These are phyloP conservation scores for Anaspis maculata DNA, from an alignment of 2,888 invertebrate species.

Conservation along the genomic window DNA sequence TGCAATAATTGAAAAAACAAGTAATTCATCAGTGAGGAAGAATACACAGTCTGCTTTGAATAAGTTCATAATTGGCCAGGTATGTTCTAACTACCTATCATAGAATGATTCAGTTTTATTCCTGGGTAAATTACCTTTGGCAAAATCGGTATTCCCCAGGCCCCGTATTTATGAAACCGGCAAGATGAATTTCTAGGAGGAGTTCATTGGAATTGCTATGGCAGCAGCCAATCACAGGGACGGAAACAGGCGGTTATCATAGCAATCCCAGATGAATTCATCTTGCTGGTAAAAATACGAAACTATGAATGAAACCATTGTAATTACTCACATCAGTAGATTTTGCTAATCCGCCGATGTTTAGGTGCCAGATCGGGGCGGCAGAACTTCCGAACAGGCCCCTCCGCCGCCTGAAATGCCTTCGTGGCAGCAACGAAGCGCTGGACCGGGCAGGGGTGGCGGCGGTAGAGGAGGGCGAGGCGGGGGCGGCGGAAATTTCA, in stretches of 20 bases:
- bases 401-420: conserved; percentile 97
- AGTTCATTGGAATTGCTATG: too few relatives aligned
- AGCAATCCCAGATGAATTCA: too few relatives aligned
- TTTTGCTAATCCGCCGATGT: too few relatives aligned
- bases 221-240: too few relatives aligned
- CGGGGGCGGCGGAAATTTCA: conserved; percentile 3
- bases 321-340: conserved; percentile 5
- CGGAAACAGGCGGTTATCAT: too few relatives aligned
- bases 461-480: conserved; percentile 39
- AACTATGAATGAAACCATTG: not conserved
- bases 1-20: conserved; percentile 86
- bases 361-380: conserved; percentile 90
- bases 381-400: conserved; percentile 82
- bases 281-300: not conserved
- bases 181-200: too few relatives aligned
- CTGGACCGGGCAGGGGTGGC: conserved; percentile 44
- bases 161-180: too few relatives aligned
- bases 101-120: too few relatives aligned
- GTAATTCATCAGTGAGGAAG: conserved; percentile 74
- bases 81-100: too few relatives aligned
- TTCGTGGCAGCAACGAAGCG: conserved; percentile 71
- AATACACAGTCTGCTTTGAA: conserved; percentile 79
- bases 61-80: conserved; percentile 79
- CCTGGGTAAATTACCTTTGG: too few relatives aligned
- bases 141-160: too few relatives aligned